phyloP scores from a whole-genome alignment of 1,140 invertebrate genomes.

The Zaprionus inermis region DNA sequence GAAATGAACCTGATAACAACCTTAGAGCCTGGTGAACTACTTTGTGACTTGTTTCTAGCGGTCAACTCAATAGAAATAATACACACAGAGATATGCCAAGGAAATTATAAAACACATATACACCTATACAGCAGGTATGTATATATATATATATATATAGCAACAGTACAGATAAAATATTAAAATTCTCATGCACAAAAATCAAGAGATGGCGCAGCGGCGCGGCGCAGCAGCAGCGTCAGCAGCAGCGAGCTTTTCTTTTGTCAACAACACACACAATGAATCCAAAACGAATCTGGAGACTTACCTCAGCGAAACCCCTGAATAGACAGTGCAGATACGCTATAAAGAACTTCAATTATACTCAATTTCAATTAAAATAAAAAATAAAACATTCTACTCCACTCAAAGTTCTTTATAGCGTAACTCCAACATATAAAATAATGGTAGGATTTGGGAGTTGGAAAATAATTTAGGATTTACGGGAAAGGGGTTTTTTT shows the following conservation, averaged over 20 bases:
- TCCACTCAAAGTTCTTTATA: not conserved
- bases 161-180: constrained; percentile 36
- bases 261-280: constrained; percentile 80
- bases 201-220: constrained; percentile 40
- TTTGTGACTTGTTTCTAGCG: not conserved
- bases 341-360: not conserved
- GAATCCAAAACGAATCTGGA: constrained; percentile 49
- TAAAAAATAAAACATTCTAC: not conserved
- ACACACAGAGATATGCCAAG: constrained; percentile 4
- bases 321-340: not conserved
- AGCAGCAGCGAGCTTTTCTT: constrained; percentile 55
- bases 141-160: constrained; percentile 28
- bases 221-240: constrained; percentile 48
- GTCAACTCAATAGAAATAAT: not conserved
- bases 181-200: constrained; percentile 70
- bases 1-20: not conserved
- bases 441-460: not conserved
- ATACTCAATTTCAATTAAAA: not conserved
- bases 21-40: no score
- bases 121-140: constrained; percentile 26
- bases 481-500: constrained; percentile 1
- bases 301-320: constrained; percentile 60
- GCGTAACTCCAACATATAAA: not conserved
- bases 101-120: constrained; percentile 20
- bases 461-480: constrained; percentile 10